phyloP scores from a whole-genome alignment of 1,140 invertebrate species.

The Vanessa atalanta region DNA sequence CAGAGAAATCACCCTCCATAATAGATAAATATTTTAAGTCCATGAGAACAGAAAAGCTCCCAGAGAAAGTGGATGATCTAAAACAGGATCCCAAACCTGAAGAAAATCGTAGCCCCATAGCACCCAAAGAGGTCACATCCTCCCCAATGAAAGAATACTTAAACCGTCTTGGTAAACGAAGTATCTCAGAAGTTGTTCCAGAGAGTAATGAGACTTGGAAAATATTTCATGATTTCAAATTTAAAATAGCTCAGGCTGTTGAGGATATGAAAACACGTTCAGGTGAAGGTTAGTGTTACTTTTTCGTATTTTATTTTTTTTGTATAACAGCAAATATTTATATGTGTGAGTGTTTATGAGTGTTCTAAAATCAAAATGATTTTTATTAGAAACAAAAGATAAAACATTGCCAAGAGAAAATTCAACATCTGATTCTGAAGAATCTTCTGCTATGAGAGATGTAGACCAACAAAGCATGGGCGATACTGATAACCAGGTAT shows the following conservation, averaged over 20 bases:
- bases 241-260: slow-evolving; percentile 79
- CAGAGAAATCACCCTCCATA: slow-evolving; percentile 72
- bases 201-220: slow-evolving; percentile 79
- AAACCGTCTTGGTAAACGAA: slow-evolving; percentile 73
- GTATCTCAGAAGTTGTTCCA: slow-evolving; percentile 61
- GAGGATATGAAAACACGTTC: slow-evolving; percentile 79
- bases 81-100: slow-evolving; percentile 61
- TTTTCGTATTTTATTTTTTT: background rate
- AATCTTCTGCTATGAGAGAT: slow-evolving; percentile 74
- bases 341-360: background rate
- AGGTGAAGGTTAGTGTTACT: slow-evolving; percentile 61
- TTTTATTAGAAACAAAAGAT: slow-evolving; percentile 68
- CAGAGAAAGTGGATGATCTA: slow-evolving; percentile 66
- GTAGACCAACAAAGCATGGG: slow-evolving; percentile 74
- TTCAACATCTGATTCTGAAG: slow-evolving; percentile 77
- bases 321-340: background rate
- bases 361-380: slow-evolving; percentile 8
- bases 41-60: slow-evolving; percentile 67
- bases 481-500: slow-evolving; percentile 78
- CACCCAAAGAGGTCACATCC: slow-evolving; percentile 68
- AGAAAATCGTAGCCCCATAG: slow-evolving; percentile 43
- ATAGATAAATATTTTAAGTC: slow-evolving; percentile 80
- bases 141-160: slow-evolving; percentile 81
- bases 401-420: slow-evolving; percentile 71
- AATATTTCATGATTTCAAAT: slow-evolving; percentile 79